A percentile compares a stretch with the other conserved stretches of the same genome.
phyloP scores from a whole-genome alignment of 2,113 vertebrate species.

The Harpagus bidentatus region DNA sequence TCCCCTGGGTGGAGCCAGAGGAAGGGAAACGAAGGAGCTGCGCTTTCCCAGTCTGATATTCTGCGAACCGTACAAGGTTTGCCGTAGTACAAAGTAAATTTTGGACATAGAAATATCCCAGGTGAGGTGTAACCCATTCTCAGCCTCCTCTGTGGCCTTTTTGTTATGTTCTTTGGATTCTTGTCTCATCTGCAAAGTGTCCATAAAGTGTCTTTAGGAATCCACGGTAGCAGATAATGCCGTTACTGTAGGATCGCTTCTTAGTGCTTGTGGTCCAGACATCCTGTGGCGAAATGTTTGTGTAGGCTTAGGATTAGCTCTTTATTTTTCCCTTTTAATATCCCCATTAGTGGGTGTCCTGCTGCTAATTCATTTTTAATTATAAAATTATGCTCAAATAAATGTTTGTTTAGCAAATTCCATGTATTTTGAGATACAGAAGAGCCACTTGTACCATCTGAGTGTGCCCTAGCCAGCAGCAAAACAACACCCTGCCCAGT shows the following conservation, averaged over 20 bases:
- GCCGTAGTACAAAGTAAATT: rapidly evolving
- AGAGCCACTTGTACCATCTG: not conserved
- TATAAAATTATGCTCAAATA: not conserved
- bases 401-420: not conserved
- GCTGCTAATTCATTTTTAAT: not conserved
- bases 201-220: not conserved
- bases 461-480: not conserved
- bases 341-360: not conserved
- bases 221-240: not conserved
- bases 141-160: not conserved
- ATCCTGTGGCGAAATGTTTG: not conserved
- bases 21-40: not conserved
- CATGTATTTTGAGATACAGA: not conserved
- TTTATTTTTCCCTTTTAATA: not conserved
- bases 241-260: not conserved
- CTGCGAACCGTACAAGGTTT: not conserved
- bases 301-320: not conserved
- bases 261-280: not conserved
- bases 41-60: not conserved
- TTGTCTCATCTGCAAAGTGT: not conserved
- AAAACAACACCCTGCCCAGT: not conserved
- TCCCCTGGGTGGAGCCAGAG: not conserved
- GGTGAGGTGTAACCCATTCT: not conserved
- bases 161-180: not conserved
- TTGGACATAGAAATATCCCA: not conserved